Evolutionary conservation across 2,888 invertebrate genomes (phyloP), one percentile per base, ranked within the genome.

Genomic region (Nomada flava): DNA sequence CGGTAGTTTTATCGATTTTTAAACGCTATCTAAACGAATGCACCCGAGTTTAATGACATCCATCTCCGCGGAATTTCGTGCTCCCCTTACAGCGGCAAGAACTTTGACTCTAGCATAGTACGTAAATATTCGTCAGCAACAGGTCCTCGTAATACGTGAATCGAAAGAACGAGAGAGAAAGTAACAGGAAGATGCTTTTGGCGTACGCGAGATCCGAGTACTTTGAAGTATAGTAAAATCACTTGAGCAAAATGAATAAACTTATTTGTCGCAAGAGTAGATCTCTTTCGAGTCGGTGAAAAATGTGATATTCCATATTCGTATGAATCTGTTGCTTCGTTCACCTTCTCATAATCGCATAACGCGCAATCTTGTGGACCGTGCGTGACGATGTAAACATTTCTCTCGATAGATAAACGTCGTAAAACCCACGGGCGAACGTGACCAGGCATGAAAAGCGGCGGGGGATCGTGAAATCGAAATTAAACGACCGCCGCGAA

Each of bases 71-170:
- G 55, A 57, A 44, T 23, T 44, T 44, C 15, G 23, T 9, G 53
- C 18, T 4, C 23, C 11, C 29, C 36, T 10, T 47, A 13, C 20
- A 20, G 11, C 7, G 3, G 62, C 2, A 77, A 36, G 79, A 80
- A 64, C 67, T 52, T 57, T 36, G 64, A 59, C 47, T 74, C 20
- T n/a, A 9, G 26, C 23, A 72, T n/a, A 9, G 26, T 29, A 75
- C 70, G 83, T 77, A 78, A 77, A 82, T 82, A 79, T 79, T 72
- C 76, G 65, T 76, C 76, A 73, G 84, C 80, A 84, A 84, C 84
- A 84, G 84, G 84, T 84, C 42, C 36, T 77, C 72, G 64, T 76
- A 76, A 83, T 63, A 60, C 70, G 60, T 23, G 73, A 74, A 82
- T 78, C 74, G 75, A 72, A 82, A 83, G 82, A 70, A 68, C 77